Conservation (phyloP, 2,888 invertebrate species). For the Apodemia hepburni region DNA sequence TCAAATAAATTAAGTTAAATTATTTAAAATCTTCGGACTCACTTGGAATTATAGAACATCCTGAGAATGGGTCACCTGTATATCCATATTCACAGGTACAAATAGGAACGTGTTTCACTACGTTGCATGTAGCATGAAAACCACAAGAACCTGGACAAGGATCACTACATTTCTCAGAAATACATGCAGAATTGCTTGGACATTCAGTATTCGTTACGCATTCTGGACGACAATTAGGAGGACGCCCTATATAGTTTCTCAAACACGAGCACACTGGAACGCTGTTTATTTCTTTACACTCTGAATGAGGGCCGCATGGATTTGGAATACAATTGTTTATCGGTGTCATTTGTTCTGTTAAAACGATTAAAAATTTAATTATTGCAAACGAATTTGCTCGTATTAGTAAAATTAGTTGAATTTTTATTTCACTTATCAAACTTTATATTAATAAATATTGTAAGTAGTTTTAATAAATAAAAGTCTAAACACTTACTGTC, state of each 20-base stretch:
- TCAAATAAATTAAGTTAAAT: conserved; percentile 10
- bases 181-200: conserved; percentile 85
- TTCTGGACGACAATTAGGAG: conserved; percentile 89
- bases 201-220: conserved; percentile 88
- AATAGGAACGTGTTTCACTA: conserved; percentile 86
- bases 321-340: conserved; percentile 84
- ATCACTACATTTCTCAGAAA: conserved; percentile 85
- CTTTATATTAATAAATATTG: conserved; percentile 28
- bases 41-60: conserved; percentile 83
- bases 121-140: conserved; percentile 84
- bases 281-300: conserved; percentile 84
- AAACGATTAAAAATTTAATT: conserved; percentile 29
- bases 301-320: conserved; percentile 89
- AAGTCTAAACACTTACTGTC: conserved; percentile 74
- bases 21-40: conserved; percentile 50
- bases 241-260: conserved; percentile 86
- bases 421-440: conserved; percentile 11
- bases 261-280: conserved; percentile 88
- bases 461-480: conserved; percentile 31
- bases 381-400: conserved; percentile 13
- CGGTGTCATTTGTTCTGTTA: conserved; percentile 63
- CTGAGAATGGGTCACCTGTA: conserved; percentile 90
- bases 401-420: conserved; percentile 17
- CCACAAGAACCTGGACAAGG: conserved; percentile 89
- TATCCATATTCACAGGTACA: conserved; percentile 86